A percentile compares a stretch with the other conserved stretches of the same genome.
phyloP scores from a whole-genome alignment of 2,113 vertebrate genomes.

The Panthera uncia region DNA sequence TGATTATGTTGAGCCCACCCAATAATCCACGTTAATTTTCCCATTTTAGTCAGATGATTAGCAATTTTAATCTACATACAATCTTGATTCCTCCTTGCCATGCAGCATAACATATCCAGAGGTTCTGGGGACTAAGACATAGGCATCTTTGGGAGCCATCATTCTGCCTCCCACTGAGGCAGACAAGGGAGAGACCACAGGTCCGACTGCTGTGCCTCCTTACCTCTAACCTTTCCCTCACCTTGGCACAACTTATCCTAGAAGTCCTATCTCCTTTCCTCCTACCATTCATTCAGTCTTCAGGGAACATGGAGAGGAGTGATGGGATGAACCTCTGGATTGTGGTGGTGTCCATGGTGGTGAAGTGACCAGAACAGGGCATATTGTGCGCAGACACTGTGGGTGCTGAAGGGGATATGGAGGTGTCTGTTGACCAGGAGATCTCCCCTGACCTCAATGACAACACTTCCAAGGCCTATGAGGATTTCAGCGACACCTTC shows the following conservation, averaged over 20 bases:
- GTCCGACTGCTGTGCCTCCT: neutral
- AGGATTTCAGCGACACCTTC: slow-evolving; percentile 3
- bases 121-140: neutral
- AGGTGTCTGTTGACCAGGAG: slow-evolving; percentile 29
- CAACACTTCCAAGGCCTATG: neutral
- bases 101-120: neutral
- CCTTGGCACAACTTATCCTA: neutral
- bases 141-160: neutral
- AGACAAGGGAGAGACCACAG: neutral
- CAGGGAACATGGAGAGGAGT: neutral
- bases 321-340: neutral
- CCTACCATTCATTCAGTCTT: neutral
- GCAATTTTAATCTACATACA: neutral
- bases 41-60: neutral
- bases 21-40: neutral
- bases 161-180: neutral
- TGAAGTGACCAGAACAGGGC: neutral
- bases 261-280: neutral
- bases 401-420: neutral
- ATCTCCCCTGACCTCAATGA: neutral
- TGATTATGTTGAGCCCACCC: neutral
- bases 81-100: neutral
- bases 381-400: slow-evolving; percentile 11
- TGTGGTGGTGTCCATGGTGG: neutral
- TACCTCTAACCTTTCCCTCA: neutral